phyloP scores from a whole-genome alignment of 2,797 vertebrate genomes.

The Choloepus didactylus region DNA sequence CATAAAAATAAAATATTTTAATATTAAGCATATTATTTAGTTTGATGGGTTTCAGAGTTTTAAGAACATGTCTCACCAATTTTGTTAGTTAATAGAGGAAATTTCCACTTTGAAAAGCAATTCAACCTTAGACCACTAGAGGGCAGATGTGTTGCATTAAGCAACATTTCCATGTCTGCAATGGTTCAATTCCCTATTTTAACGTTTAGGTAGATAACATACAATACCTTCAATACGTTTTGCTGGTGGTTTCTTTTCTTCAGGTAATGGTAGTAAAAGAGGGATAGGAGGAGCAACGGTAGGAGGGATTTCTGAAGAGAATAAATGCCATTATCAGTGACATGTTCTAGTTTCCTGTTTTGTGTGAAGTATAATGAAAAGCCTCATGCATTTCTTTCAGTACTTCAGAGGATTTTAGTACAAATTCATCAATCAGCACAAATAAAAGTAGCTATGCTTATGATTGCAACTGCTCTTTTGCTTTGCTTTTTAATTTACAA shows the following conservation, averaged over 20 bases:
- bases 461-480: neutral
- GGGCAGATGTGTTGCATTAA: neutral
- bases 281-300: constrained; percentile 86
- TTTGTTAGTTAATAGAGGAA: neutral
- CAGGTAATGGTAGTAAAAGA: constrained; percentile 84
- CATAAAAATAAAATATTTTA: constrained; percentile 17
- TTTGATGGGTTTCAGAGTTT: constrained; percentile 47
- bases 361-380: constrained; percentile 9
- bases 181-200: neutral
- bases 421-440: neutral
- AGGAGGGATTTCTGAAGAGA: constrained; percentile 86
- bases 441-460: neutral
- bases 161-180: neutral
- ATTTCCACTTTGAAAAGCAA: constrained; percentile 59
- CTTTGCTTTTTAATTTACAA: constrained; percentile 1
- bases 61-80: neutral
- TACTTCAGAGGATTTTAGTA: neutral
- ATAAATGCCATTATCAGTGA: constrained; percentile 74
- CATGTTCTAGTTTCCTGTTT: constrained; percentile 43
- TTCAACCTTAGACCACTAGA: constrained; percentile 64
- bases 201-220: constrained; percentile 37
- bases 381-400: neutral
- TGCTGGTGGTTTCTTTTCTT: constrained; percentile 87
- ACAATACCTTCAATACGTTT: constrained; percentile 85
- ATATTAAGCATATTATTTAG: neutral